Percentiles rank a stretch among this genome's conserved stretches.
Evolutionary conservation across 2,797 vertebrate genomes (phyloP).

Genomic region (Pangasius djambal): DNA sequence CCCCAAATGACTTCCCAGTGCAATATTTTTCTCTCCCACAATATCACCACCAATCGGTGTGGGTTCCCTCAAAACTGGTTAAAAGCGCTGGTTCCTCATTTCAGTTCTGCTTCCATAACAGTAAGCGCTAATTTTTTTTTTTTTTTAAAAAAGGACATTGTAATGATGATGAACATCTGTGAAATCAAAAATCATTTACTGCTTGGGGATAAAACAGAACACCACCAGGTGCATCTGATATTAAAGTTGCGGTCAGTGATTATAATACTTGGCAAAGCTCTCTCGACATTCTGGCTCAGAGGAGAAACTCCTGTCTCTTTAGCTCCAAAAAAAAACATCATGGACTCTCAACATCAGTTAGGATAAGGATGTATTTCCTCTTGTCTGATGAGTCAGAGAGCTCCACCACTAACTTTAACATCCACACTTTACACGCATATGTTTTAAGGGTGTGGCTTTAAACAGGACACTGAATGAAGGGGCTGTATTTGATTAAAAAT

Average conservation of each 20-base stretch:
- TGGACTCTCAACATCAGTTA: not conserved
- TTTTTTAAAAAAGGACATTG: not conserved
- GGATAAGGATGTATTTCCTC: not conserved
- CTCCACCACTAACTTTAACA: not conserved
- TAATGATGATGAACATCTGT: constrained; percentile 11
- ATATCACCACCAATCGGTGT: not conserved
- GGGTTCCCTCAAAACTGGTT: not conserved
- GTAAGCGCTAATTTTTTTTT: not conserved
- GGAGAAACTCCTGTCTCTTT: not conserved
- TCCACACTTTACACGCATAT: not conserved
- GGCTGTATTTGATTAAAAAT: not conserved
- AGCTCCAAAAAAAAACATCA: not conserved
- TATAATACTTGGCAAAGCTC: constrained; percentile 8
- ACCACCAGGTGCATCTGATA: not conserved
- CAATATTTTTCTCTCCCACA: not conserved
- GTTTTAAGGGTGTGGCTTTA: not conserved
- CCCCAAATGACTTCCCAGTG: not conserved
- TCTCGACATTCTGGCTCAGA: not conserved
- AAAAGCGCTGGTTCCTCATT: not conserved
- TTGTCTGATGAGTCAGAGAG: not conserved
- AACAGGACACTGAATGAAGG: not conserved
- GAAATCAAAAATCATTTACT: not conserved
- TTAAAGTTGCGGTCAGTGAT: not conserved
- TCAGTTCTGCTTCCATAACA: not conserved
- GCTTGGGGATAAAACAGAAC: not conserved